A percentile compares a stretch with the other conserved stretches of the same genome.
Conservation (phyloP, 1,140 invertebrate genomes). For the Rhyzopertha dominica region DNA sequence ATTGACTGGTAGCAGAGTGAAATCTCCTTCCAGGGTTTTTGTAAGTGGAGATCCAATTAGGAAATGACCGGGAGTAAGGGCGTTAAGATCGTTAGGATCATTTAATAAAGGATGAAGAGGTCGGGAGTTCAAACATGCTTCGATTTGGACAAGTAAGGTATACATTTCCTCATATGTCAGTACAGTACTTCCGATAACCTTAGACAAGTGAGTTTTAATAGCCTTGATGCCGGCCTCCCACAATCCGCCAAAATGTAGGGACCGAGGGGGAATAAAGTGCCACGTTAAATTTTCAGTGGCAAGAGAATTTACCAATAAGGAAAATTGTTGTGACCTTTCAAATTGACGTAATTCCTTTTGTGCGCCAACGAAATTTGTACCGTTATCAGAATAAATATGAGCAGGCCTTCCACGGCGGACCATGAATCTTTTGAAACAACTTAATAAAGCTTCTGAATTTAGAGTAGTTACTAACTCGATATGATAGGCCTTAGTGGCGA, state of each 20-base stretch:
- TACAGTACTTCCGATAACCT: slow-evolving; percentile 18
- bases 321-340: too few relatives aligned
- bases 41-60: slow-evolving; percentile 5
- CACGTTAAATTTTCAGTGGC: slow-evolving; percentile 36
- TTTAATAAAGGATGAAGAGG: slow-evolving; percentile 21
- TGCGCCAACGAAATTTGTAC: too few relatives aligned
- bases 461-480: too few relatives aligned
- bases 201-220: slow-evolving; percentile 36
- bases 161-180: slow-evolving; percentile 33
- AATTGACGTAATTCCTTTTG: too few relatives aligned
- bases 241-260: slow-evolving; percentile 43
- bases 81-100: slow-evolving; percentile 19
- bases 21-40: too few relatives aligned
- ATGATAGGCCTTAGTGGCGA: too few relatives aligned
- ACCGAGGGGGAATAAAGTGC: slow-evolving; percentile 42
- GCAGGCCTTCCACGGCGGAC: too few relatives aligned
- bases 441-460: too few relatives aligned
- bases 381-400: too few relatives aligned
- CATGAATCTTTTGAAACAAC: too few relatives aligned
- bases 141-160: slow-evolving; percentile 29
- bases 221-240: slow-evolving; percentile 42
- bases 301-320: too few relatives aligned
- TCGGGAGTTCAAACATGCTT: slow-evolving; percentile 28
- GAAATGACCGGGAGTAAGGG: slow-evolving; percentile 20
- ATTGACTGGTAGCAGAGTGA: too few relatives aligned